These are phyloP conservation scores for Sebastes itinus DNA, from an alignment of 2,797 vertebrate species.

Conservation along the genomic window DNA sequence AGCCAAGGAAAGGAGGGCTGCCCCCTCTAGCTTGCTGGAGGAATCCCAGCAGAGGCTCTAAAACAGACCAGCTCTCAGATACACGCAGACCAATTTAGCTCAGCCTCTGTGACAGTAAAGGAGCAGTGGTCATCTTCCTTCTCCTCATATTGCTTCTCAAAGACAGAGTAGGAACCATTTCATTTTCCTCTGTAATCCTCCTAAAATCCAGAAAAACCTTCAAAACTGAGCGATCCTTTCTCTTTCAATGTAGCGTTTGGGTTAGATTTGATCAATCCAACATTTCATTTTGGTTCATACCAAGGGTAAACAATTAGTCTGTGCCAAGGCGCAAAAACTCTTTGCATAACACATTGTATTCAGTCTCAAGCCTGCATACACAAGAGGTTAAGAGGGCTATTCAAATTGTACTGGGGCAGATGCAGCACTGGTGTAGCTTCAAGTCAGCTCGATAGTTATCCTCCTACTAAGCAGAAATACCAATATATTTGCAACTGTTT, in stretches of 20 bases:
- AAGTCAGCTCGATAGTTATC: not conserved
- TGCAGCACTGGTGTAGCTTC: not conserved
- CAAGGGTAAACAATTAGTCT: not conserved
- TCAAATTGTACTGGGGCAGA: not conserved
- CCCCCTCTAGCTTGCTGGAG: constrained; percentile 68
- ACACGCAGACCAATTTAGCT: constrained; percentile 75
- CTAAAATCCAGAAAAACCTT: not conserved
- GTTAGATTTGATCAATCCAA: not conserved
- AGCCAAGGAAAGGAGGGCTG: constrained; percentile 72
- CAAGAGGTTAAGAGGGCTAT: not conserved
- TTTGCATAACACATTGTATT: not conserved
- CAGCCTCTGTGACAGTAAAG: constrained; percentile 56
- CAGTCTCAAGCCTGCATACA: not conserved
- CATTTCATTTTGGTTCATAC: constrained; percentile 3
- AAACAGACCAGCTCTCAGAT: constrained; percentile 66
- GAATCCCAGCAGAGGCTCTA: constrained; percentile 74
- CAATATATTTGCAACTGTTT: constrained; percentile 28
- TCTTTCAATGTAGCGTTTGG: not conserved
- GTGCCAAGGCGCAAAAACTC: not conserved
- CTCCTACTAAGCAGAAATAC: not conserved
- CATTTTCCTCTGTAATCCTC: not conserved
- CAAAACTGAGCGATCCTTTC: not conserved
- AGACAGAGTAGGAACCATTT: constrained; percentile 11
- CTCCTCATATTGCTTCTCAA: constrained; percentile 43
- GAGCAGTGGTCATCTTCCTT: constrained; percentile 43